Conservation (phyloP, 2,113 vertebrate species). For the Leucopsar rothschildi region DNA sequence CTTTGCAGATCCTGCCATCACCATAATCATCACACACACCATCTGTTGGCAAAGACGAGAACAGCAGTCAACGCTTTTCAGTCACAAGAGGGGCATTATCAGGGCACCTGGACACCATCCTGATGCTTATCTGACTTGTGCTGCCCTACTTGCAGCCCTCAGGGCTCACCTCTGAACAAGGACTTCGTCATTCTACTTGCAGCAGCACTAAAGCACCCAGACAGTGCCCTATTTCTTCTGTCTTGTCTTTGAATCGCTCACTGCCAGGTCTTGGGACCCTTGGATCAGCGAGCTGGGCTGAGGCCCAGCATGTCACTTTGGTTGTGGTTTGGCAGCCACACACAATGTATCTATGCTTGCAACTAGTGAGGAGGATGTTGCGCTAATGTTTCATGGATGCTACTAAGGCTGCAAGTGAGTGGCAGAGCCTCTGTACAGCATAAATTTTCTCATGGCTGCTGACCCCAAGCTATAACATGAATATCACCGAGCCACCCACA, state of each 20-base stretch:
- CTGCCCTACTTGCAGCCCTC: background rate
- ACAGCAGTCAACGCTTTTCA: background rate
- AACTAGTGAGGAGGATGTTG: background rate
- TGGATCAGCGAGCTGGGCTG: background rate
- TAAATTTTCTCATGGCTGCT: background rate
- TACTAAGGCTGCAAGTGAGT: background rate
- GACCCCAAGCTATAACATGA: background rate
- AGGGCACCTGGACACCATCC: background rate
- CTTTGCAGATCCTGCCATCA: conserved; percentile 77
- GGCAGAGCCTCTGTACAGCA: background rate
- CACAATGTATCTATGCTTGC: background rate
- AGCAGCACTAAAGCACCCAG: background rate
- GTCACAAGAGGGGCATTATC: background rate
- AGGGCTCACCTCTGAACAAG: background rate
- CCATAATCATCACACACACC: conserved; percentile 74
- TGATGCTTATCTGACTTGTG: background rate
- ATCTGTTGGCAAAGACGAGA: conserved; percentile 63
- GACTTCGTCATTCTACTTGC: background rate
- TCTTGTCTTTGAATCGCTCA: background rate
- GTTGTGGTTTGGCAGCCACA: background rate
- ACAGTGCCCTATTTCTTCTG: background rate
- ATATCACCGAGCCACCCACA: background rate
- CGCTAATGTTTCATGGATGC: background rate
- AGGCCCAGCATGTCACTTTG: background rate
- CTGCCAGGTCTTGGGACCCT: background rate